Conservation (phyloP, 2,888 invertebrate genomes). For the Hydriomena furcata region DNA sequence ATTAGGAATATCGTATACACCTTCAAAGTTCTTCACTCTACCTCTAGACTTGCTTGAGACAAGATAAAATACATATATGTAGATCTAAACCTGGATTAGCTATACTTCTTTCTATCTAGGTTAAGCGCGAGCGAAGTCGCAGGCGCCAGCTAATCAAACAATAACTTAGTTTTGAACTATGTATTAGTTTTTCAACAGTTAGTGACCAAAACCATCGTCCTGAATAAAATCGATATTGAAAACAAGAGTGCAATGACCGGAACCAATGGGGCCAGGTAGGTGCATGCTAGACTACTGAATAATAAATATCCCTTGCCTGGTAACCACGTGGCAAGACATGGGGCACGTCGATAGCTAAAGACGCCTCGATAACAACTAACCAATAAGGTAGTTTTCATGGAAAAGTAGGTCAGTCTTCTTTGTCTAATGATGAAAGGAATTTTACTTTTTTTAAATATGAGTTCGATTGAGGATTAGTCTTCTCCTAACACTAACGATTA, state of each 20-base stretch:
- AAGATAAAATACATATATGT: no score
- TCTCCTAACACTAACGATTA: no score
- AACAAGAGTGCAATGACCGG: conserved; percentile 35
- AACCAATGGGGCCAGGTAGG: conserved; percentile 43
- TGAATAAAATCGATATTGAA: conserved; percentile 30
- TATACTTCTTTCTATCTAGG: no score
- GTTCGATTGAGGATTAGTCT: no score
- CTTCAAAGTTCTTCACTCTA: no score
- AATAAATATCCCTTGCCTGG: conserved; percentile 71
- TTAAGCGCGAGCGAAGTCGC: not conserved
- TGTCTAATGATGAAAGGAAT: not conserved
- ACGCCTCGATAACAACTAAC: conserved; percentile 46
- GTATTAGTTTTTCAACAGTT: not conserved
- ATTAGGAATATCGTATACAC: no score
- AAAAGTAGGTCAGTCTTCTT: not conserved
- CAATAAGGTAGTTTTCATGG: not conserved
- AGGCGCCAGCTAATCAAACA: not conserved
- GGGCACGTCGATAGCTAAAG: conserved; percentile 57
- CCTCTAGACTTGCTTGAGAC: no score
- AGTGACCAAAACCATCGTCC: conserved; percentile 5
- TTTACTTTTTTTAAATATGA: no score
- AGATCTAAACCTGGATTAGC: no score
- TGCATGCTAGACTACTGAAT: conserved; percentile 58
- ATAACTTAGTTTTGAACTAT: not conserved
- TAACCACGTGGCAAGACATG: conserved; percentile 56